Evolutionary conservation across 2,797 vertebrate species (phyloP), one percentile per base, ranked within the genome.

Genomic region (Mallotus villosus): DNA sequence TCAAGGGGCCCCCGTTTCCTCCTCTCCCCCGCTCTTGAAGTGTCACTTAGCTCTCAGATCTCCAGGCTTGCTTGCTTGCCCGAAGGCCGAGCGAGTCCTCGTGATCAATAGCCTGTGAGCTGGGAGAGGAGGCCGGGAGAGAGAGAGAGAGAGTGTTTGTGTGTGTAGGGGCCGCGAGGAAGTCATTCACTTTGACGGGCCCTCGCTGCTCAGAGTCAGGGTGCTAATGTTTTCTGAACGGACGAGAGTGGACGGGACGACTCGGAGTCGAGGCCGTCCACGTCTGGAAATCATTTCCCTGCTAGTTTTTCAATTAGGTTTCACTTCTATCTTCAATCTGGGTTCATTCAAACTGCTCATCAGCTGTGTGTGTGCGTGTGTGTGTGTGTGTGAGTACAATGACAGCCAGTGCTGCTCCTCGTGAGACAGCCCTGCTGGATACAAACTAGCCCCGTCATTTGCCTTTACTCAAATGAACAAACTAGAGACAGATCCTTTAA

Each of bases 1-100:
- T 92, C 81, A 89, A 67, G 29, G 2, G 37, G 37, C 65, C 68
- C 81, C 79, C 72, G 63, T 81, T 82, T 82, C 77, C 84, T 84
- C 83, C 81, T 71, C 78, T 80, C 32, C 72, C 75, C 68, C 68
- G 74, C 65, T 78, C 79, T 76, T 85, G 84, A 90, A 88, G 86
- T 86, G 87, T 88, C 88, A 85, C 84, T 91, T 84, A 80, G 83
- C 79, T 71, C 80, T 89, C 78, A 49, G 89, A 89, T 82, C 86
- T 84, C 58, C 5, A 66, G 79, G 80, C 70, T 24, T 74, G 61
- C 64, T 41, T 73, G 82, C 73, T 78, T 74, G 85, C 72, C 72
- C 66, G 29, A 66, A 84, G 85, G 83, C 76, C 73, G 67, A 49
- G 76, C 29, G 81, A 75, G 77, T 75, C 64, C 71, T 25, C 4